Conservation (phyloP, 35 echinoderm and acorn worm genomes). For the Lytechinus pictus region DNA sequence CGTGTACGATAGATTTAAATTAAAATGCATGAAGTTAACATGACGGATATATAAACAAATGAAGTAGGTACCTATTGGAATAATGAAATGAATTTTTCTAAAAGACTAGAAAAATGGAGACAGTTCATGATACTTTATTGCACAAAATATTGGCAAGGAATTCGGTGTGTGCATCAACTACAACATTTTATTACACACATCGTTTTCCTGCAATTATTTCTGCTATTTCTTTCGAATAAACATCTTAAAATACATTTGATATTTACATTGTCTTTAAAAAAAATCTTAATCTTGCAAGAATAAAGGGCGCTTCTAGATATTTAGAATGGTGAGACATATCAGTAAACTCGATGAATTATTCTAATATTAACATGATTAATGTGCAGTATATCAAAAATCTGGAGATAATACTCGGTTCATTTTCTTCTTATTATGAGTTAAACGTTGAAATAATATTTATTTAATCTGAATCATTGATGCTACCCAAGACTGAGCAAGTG, state of each 20-base stretch:
- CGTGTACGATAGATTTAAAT: background rate
- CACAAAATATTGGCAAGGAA: conserved; percentile 18
- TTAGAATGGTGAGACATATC: too few relatives aligned
- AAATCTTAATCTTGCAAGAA: background rate
- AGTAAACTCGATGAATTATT: too few relatives aligned
- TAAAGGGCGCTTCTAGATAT: too few relatives aligned
- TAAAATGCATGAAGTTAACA: background rate
- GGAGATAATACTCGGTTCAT: too few relatives aligned
- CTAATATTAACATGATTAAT: too few relatives aligned
- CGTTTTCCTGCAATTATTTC: background rate
- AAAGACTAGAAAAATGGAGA: background rate
- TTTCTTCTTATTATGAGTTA: too few relatives aligned
- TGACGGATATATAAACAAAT: background rate
- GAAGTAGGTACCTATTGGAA: background rate
- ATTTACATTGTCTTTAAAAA: background rate
- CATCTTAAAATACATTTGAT: background rate
- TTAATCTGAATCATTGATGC: too few relatives aligned
- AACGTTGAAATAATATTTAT: too few relatives aligned
- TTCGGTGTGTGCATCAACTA: conserved; percentile 2
- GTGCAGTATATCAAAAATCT: too few relatives aligned
- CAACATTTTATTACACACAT: background rate
- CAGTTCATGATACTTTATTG: background rate
- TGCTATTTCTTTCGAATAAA: background rate
- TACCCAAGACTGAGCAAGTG: too few relatives aligned
- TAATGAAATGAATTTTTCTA: background rate